phyloP scores from a whole-genome alignment of 1,140 invertebrate genomes.

The Zaprionus taronus region DNA sequence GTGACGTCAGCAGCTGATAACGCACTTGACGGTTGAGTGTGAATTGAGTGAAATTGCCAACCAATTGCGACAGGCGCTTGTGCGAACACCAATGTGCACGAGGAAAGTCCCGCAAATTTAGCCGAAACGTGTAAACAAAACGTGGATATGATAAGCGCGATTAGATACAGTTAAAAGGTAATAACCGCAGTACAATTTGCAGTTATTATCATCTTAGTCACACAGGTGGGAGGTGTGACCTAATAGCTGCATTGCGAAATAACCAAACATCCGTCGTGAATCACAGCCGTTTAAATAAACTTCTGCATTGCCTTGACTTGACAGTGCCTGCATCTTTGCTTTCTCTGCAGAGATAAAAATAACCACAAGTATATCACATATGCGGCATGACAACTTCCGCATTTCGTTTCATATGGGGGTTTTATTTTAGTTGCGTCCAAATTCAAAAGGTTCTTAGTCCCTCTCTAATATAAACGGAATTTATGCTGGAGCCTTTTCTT shows the following conservation, averaged over 20 bases:
- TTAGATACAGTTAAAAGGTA: conserved; percentile 35
- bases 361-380: background rate
- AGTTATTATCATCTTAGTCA: conserved; percentile 28
- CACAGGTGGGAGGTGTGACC: conserved; percentile 13
- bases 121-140: conserved; percentile 53
- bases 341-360: background rate
- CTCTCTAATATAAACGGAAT: background rate
- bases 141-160: conserved; percentile 54
- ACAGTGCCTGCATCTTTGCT: background rate
- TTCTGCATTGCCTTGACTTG: background rate
- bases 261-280: conserved; percentile 7
- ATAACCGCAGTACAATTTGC: background rate
- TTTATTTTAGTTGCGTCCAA: background rate
- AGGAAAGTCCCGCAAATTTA: conserved; percentile 11
- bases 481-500: background rate
- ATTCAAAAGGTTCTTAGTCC: background rate
- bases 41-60: conserved; percentile 32
- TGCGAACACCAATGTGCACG: background rate
- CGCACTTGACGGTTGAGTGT: conserved; percentile 17
- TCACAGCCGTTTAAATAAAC: background rate
- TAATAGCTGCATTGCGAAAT: conserved; percentile 26
- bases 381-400: background rate
- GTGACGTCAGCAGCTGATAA: conserved; percentile 65
- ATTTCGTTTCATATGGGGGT: background rate
- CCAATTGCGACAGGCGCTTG: background rate